A percentile compares a stretch with the other conserved stretches of the same genome.
phyloP scores from a whole-genome alignment of 1,140 invertebrate genomes.

The Megalonaias nervosa region DNA sequence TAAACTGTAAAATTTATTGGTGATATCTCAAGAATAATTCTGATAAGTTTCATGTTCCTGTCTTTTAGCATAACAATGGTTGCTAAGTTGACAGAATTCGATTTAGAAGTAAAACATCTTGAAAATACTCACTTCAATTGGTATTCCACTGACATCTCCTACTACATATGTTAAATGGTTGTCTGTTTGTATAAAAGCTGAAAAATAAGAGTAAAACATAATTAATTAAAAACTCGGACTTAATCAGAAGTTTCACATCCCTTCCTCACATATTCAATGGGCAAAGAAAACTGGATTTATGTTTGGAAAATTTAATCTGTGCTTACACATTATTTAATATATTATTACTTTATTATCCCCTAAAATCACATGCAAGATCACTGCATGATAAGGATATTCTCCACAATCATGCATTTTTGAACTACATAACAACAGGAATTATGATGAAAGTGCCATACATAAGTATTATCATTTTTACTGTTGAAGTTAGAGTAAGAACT shows the following conservation, averaged over 20 bases:
- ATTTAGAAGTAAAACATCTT: conserved; percentile 11
- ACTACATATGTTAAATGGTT: conserved; percentile 80
- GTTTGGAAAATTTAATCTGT: conserved; percentile 9
- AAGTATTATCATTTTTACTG: too few species aligned
- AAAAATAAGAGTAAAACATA: conserved; percentile 58
- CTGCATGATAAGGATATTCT: not conserved
- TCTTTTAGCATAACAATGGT: not conserved
- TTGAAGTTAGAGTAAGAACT: too few species aligned
- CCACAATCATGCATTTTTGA: not conserved
- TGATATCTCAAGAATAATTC: too few species aligned
- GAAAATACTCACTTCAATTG: conserved; percentile 61
- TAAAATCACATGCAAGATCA: not conserved
- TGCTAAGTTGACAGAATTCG: not conserved
- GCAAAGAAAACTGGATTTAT: conserved; percentile 12
- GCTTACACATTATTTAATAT: not conserved
- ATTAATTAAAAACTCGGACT: not conserved
- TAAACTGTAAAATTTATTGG: too few species aligned
- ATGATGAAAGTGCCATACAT: too few species aligned
- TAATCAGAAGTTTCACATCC: not conserved
- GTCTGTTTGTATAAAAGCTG: conserved; percentile 81
- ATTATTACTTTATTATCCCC: not conserved
- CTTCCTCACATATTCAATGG: not conserved
- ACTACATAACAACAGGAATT: too few species aligned
- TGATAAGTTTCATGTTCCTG: not conserved
- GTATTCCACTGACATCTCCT: conserved; percentile 67